Evolutionary conservation across 2,113 vertebrate genomes (phyloP).

Genomic region (Chamaea fasciata): DNA sequence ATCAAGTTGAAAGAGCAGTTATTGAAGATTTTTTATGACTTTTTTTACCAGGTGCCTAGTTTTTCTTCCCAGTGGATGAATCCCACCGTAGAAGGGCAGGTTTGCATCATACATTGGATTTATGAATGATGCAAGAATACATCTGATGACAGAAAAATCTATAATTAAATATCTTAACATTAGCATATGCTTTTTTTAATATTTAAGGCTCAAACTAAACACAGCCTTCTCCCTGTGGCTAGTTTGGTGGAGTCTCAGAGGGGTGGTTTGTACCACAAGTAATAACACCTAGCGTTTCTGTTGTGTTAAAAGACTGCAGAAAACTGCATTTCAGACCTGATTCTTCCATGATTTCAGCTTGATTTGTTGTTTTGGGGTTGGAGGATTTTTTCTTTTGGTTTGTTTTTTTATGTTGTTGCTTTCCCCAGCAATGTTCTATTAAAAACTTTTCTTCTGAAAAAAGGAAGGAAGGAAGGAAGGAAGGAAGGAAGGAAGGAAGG

Average conservation of each 20-base stretch:
- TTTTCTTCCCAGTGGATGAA: not conserved
- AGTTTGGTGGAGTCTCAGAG: not conserved
- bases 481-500: not conserved
- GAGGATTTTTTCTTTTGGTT: accelerated
- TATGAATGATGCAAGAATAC: not conserved
- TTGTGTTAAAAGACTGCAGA: not conserved
- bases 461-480: not conserved
- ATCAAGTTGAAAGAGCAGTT: not conserved
- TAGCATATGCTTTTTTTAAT: not conserved
- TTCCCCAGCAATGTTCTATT: not conserved
- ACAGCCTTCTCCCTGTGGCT: not conserved
- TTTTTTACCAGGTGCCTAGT: not conserved
- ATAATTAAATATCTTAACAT: not conserved
- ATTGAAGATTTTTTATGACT: not conserved
- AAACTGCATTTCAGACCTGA: not conserved
- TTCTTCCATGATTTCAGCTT: not conserved
- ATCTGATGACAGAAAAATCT: not conserved
- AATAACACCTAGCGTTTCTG: not conserved
- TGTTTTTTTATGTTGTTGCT: not conserved
- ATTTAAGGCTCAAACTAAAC: not conserved
- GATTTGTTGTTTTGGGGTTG: not conserved
- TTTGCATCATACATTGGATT: not conserved
- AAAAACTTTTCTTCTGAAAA: not conserved
- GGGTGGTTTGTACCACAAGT: not conserved
- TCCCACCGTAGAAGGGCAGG: not conserved